Conservation (phyloP, 1,140 invertebrate genomes). For the Ceratosolen fusciceps region DNA sequence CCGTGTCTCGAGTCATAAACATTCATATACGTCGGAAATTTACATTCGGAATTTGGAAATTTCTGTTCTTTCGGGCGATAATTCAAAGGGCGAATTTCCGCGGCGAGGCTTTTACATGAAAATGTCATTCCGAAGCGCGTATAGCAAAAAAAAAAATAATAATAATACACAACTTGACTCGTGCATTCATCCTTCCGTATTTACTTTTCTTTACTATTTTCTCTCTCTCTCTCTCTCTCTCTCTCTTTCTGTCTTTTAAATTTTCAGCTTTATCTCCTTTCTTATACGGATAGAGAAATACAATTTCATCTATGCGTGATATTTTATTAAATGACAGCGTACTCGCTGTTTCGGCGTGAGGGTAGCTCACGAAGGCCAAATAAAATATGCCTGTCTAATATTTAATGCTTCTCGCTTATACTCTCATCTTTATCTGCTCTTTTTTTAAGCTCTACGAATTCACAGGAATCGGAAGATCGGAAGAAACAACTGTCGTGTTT, state of each 20-base stretch:
- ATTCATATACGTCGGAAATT: constrained; percentile 9
- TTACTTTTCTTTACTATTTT: too few species aligned
- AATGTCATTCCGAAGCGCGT: background rate
- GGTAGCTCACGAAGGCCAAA: too few species aligned
- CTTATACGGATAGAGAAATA: background rate
- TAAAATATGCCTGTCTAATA: too few species aligned
- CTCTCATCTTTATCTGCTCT: too few species aligned
- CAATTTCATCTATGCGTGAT: background rate
- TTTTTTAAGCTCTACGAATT: too few species aligned
- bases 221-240: too few species aligned
- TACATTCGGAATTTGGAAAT: background rate
- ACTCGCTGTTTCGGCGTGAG: too few species aligned
- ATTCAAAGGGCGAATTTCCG: constrained; percentile 1
- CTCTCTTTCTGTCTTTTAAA: background rate
- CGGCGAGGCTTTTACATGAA: constrained; percentile 6
- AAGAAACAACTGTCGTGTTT: too few species aligned
- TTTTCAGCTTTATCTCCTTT: background rate
- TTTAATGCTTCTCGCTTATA: too few species aligned
- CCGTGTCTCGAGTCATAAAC: constrained; percentile 13
- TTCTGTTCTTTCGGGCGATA: background rate
- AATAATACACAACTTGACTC: constrained; percentile 4
- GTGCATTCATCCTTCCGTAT: background rate
- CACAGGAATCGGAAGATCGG: too few species aligned
- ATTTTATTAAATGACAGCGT: background rate
- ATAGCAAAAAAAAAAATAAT: background rate